A percentile compares a stretch with the other conserved stretches of the same genome.
Conservation (phyloP, 2,888 invertebrate genomes). For the Xestia rhomboidea region DNA sequence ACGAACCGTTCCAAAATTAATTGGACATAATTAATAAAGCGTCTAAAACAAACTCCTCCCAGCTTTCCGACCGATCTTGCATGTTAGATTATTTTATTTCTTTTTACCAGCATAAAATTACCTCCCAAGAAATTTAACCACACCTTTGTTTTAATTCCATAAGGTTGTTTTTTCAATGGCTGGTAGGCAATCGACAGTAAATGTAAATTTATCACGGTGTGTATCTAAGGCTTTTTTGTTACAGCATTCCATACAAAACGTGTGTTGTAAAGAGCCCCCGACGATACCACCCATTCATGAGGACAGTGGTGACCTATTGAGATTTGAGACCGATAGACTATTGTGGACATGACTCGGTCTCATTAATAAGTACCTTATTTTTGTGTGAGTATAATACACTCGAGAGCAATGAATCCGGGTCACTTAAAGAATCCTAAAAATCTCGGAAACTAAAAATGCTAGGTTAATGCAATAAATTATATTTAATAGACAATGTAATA, state of each 20-base stretch:
- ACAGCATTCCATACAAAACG: constrained; percentile 90
- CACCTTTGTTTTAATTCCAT: constrained; percentile 50
- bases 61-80: constrained; percentile 84
- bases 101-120: constrained; percentile 68
- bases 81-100: constrained; percentile 86
- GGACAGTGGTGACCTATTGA: constrained; percentile 90
- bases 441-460: too few species aligned
- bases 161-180: constrained; percentile 68
- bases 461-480: too few species aligned
- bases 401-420: too few species aligned
- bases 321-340: constrained; percentile 79
- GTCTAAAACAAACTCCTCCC: constrained; percentile 87
- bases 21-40: constrained; percentile 90
- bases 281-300: constrained; percentile 91
- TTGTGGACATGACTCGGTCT: constrained; percentile 73
- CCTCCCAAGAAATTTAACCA: constrained; percentile 23
- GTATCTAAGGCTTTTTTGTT: constrained; percentile 90
- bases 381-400: neutral
- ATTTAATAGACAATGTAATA: too few species aligned
- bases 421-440: too few species aligned
- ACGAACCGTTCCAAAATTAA: constrained; percentile 86
- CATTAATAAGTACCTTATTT: neutral
- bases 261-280: constrained; percentile 89
- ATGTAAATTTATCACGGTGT: constrained; percentile 83
- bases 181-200: constrained; percentile 65